Conservation (phyloP, 2,888 invertebrate genomes). For the Pheosia tremula region DNA sequence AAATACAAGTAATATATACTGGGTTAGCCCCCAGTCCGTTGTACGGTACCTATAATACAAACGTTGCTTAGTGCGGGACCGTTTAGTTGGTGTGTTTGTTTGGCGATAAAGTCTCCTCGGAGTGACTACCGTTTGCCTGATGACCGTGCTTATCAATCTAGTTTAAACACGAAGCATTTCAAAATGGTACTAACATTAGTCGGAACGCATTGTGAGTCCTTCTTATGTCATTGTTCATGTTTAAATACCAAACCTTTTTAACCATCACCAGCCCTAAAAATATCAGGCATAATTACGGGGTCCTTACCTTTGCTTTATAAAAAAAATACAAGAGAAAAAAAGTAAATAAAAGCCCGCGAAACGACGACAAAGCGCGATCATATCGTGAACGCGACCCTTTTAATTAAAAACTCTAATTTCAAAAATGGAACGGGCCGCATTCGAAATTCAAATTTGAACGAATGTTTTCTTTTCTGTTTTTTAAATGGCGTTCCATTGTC, state of each 20-base stretch:
- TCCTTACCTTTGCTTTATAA: conserved; percentile 43
- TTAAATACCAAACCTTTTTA: conserved; percentile 23
- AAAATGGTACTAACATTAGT: too few relatives aligned
- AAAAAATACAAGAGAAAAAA: conserved; percentile 32
- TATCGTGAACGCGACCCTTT: conserved; percentile 54
- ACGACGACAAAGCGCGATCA: conserved; percentile 53
- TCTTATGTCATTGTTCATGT: conserved; percentile 15
- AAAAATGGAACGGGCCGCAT: conserved; percentile 50
- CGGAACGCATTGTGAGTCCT: background rate
- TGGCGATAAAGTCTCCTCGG: too few relatives aligned
- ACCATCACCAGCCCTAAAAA: conserved; percentile 27
- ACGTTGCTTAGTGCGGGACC: too few relatives aligned
- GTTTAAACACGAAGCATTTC: too few relatives aligned
- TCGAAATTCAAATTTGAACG: conserved; percentile 40
- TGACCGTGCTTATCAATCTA: too few relatives aligned
- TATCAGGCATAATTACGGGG: conserved; percentile 32
- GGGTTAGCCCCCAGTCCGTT: too few relatives aligned
- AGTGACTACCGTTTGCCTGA: too few relatives aligned
- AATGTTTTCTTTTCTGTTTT: conserved; percentile 32
- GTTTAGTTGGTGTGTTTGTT: too few relatives aligned
- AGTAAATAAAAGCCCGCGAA: conserved; percentile 39
- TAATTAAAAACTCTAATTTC: conserved; percentile 59
- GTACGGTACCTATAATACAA: too few relatives aligned
- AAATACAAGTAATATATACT: too few relatives aligned
- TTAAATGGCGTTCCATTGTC: conserved; percentile 35